Evolutionary conservation across 2,797 vertebrate species (phyloP), one percentile per base, ranked within the genome.

Genomic region (Sebastes cheni): DNA sequence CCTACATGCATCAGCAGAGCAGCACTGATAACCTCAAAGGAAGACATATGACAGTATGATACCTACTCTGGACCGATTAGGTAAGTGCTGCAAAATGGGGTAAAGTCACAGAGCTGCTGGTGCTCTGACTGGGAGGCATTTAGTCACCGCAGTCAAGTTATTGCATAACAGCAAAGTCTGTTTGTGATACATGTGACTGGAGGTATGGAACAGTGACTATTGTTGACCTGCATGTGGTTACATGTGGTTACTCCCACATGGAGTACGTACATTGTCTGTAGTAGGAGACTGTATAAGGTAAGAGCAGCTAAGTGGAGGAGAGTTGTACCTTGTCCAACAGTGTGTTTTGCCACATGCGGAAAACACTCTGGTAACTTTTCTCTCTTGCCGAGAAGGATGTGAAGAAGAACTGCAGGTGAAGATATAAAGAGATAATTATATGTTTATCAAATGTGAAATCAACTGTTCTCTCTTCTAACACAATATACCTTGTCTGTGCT

Each of bases 271-370:
- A 36, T 29, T 42, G 42, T 67, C 18, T 60, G 20, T 16, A 30
- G 56, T 54, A 23, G 32, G n/a, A 39, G 62, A 52, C 46, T n/a
- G 23, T 20, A 11, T 23, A 8, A 69, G 23, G 3, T 42, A 29
- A 25, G 27, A 56, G 14, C 22, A 54, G 52, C 16, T 67, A 22
- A 73, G 5, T 9, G 27, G 36, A 72, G 64, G 22, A 42, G 25
- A 62, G 22, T 16, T 89, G 93, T 90, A 98, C 98, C 97, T 99
- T 98, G 76, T 96, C 93, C 92, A 97, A 60, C 76, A 99, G 92
- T 2, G 95, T 92, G 66, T 99, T 98, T 92, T 99, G 97, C 98
- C 98, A 99, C 90, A 99, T 94, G 29, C 96, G 96, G 87, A 98
- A 99, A 88, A 99, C 94, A 75, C 85, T 93, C 85, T 94, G 95